Percentiles rank a stretch among this genome's conserved stretches.
These are phyloP conservation scores for Artemisiospiza belli DNA, from an alignment of 2,113 vertebrate species.

Conservation along the genomic window DNA sequence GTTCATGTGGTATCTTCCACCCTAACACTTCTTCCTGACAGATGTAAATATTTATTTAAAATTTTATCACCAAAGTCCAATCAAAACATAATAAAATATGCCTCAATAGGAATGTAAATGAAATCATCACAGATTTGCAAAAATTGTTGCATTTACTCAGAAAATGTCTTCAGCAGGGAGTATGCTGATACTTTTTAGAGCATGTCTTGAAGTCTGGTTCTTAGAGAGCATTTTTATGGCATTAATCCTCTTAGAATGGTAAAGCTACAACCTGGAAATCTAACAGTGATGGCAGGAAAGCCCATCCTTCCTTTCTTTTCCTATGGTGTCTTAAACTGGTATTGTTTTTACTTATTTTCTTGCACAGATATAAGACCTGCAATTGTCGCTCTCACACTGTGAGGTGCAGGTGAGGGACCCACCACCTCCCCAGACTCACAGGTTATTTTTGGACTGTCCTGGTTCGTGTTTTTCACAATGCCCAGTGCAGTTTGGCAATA, in stretches of 20 bases:
- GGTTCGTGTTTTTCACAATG: neutral
- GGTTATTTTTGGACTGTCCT: neutral
- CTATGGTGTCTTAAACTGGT: fast-evolving
- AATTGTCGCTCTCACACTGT: neutral
- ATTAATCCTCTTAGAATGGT: neutral
- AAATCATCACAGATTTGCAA: neutral
- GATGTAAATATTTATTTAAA: neutral
- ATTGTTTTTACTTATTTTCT: neutral
- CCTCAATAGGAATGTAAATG: neutral
- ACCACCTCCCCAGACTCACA: neutral
- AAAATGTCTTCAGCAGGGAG: neutral
- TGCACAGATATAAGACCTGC: neutral
- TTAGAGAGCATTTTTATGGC: neutral
- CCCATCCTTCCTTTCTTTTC: neutral
- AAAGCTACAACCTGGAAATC: neutral
- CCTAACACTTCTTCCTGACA: neutral
- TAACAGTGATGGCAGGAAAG: neutral
- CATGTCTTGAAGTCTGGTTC: neutral
- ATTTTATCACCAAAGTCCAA: neutral
- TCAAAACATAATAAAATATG: neutral
- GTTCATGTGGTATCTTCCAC: neutral
- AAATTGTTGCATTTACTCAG: neutral
- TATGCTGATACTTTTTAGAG: neutral
- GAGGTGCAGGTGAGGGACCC: fast-evolving
- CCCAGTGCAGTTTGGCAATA: neutral